Evolutionary conservation across 2,113 vertebrate genomes (phyloP).

Genomic region (Benthochromis sp.): DNA sequence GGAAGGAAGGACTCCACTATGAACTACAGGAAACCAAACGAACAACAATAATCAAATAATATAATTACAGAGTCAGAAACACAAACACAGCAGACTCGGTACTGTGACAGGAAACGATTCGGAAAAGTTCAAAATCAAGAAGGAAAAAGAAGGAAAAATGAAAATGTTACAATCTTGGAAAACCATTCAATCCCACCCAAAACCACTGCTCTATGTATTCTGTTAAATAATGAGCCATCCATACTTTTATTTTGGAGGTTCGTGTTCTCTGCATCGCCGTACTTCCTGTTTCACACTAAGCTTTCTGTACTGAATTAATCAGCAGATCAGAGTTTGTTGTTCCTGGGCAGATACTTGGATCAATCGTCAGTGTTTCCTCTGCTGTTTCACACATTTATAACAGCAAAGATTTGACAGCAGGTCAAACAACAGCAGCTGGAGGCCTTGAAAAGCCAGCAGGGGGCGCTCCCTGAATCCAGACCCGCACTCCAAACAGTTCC

Average conservation of each 20-base stretch:
- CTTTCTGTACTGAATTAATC: neutral
- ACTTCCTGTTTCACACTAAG: neutral
- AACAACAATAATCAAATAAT: neutral
- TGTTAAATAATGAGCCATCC: neutral
- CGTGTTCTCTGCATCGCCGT: neutral
- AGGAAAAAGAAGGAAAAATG: neutral
- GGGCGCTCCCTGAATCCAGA: neutral
- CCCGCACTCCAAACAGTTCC: neutral
- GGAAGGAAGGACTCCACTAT: neutral
- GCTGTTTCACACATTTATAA: neutral
- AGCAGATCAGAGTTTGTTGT: neutral
- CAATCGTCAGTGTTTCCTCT: neutral
- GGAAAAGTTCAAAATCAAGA: neutral
- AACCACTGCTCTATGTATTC: neutral
- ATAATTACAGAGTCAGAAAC: neutral
- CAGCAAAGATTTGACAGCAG: neutral
- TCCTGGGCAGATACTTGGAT: neutral
- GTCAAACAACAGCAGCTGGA: neutral
- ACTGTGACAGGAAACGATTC: neutral
- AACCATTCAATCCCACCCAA: neutral
- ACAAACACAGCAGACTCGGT: neutral
- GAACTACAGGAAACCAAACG: neutral
- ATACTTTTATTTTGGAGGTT: neutral
- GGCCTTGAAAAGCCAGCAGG: neutral
- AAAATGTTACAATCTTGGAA: neutral